Evolutionary conservation across 2,113 vertebrate genomes (phyloP).

Genomic region (Calidris pygmaea): DNA sequence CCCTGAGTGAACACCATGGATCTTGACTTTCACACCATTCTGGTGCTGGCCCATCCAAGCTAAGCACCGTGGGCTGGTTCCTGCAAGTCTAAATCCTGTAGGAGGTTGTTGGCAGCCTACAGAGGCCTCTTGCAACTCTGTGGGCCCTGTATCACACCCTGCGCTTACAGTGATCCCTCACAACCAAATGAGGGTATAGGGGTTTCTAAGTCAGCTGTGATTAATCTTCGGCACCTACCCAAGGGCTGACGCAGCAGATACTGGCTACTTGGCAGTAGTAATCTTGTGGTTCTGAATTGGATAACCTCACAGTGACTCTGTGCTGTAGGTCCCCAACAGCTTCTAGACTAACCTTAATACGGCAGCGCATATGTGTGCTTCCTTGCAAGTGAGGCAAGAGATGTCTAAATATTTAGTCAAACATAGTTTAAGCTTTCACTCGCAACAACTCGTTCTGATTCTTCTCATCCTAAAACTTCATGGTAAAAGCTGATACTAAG

Average conservation of each 20-base stretch:
- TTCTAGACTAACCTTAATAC: neutral
- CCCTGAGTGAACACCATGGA: neutral
- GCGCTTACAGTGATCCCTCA: neutral
- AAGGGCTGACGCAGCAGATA: neutral
- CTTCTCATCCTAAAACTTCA: neutral
- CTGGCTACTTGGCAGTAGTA: neutral
- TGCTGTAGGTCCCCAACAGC: neutral
- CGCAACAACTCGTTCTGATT: neutral
- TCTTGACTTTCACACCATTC: neutral
- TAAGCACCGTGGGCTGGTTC: neutral
- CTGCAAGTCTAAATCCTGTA: neutral
- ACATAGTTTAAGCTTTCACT: neutral
- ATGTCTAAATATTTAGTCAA: neutral
- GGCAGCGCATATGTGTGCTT: neutral
- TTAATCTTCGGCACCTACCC: neutral
- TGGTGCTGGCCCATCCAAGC: neutral
- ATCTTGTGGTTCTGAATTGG: neutral
- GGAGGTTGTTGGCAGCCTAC: neutral
- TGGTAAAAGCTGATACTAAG: neutral
- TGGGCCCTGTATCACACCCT: neutral
- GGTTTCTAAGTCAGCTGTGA: neutral
- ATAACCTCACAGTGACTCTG: neutral
- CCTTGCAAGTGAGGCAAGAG: neutral
- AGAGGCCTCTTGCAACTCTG: fast-evolving
- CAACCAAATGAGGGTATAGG: fast-evolving